phyloP scores from a whole-genome alignment of 2,113 vertebrate genomes.

The Pelmatolapia mariae region DNA sequence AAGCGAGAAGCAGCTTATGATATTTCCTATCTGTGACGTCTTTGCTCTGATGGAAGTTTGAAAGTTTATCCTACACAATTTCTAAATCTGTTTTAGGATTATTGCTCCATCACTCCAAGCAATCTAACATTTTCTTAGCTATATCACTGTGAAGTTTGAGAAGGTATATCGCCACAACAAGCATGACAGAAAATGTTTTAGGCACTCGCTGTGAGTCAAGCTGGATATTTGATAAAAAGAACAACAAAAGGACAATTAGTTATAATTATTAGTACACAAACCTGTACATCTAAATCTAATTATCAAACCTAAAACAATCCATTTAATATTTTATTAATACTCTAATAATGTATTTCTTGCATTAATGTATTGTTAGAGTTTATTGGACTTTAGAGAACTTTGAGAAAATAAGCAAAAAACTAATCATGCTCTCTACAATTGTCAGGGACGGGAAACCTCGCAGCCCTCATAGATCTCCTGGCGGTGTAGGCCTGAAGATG shows the following conservation, averaged over 20 bases:
- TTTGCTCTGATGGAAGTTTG: background rate
- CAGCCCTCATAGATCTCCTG: background rate
- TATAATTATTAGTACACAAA: background rate
- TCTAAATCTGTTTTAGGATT: constrained; percentile 9
- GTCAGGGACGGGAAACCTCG: background rate
- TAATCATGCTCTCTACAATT: background rate
- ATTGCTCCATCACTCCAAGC: background rate
- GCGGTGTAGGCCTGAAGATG: background rate
- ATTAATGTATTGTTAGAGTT: background rate
- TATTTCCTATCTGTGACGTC: background rate
- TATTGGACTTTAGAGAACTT: background rate
- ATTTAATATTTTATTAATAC: background rate
- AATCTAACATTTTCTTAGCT: background rate
- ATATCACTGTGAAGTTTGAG: background rate
- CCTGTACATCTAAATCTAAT: background rate
- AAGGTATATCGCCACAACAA: background rate
- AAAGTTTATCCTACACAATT: background rate
- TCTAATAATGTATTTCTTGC: background rate
- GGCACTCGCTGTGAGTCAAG: background rate
- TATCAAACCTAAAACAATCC: background rate
- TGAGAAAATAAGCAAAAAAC: background rate
- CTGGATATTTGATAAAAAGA: background rate
- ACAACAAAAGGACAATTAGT: background rate
- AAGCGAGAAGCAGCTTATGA: background rate
- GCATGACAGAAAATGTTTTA: background rate